A percentile compares a stretch with the other conserved stretches of the same genome.
Evolutionary conservation across 2,888 invertebrate genomes (phyloP).

Genomic region (Acanthacorydalis orientalis): DNA sequence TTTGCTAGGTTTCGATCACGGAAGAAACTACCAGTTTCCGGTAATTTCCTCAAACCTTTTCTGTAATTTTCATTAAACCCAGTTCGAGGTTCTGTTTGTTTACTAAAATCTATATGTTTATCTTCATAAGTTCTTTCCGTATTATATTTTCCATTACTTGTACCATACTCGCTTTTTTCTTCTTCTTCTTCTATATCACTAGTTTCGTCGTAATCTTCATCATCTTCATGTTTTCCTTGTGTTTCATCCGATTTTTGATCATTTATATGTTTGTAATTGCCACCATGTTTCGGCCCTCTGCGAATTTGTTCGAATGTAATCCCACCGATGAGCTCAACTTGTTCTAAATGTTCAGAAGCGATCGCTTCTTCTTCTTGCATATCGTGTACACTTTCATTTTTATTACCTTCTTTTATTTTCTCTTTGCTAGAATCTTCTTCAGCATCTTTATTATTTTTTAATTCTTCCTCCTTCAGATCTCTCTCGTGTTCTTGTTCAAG

Average conservation of each 20-base stretch:
- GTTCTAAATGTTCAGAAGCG: constrained; percentile 2
- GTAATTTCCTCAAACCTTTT: neutral
- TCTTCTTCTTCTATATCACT: neutral
- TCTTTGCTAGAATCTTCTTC: neutral
- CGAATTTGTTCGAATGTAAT: constrained; percentile 4
- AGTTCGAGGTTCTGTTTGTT: neutral
- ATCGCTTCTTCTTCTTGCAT: neutral
- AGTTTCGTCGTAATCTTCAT: constrained; percentile 1
- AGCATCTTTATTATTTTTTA: neutral
- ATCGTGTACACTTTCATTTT: neutral
- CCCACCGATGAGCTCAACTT: constrained; percentile 6
- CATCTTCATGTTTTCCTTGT: neutral
- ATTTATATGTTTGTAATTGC: constrained; percentile 10
- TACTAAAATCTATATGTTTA: too few relatives aligned
- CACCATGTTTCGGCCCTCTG: constrained; percentile 11
- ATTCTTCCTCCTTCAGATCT: neutral
- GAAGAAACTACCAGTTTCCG: neutral
- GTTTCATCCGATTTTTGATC: neutral
- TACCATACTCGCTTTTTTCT: neutral
- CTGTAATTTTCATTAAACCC: neutral
- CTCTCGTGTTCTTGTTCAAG: neutral
- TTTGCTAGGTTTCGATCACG: constrained; percentile 1
- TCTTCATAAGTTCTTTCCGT: neutral
- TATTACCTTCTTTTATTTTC: neutral
- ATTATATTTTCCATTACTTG: neutral